A percentile compares a stretch with the other conserved stretches of the same genome.
Conservation (phyloP, 1,140 invertebrate species). For the Dendroctonus valens region DNA sequence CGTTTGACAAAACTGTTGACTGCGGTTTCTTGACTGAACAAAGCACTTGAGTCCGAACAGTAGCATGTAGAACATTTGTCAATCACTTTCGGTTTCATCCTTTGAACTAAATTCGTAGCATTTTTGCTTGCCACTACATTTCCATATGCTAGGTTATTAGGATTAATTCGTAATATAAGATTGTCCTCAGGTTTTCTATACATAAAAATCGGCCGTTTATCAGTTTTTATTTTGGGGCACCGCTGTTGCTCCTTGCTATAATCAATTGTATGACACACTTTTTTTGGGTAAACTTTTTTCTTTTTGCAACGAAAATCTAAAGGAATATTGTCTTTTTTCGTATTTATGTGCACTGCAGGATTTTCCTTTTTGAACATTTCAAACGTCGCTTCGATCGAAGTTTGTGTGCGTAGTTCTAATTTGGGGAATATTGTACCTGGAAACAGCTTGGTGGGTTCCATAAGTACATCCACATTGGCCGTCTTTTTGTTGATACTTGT, state of each 20-base stretch:
- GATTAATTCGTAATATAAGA: slow-evolving; percentile 37
- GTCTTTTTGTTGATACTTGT: slow-evolving; percentile 51
- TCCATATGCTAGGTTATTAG: slow-evolving; percentile 28
- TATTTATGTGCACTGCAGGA: neutral
- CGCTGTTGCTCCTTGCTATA: slow-evolving; percentile 39
- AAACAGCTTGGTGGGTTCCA: slow-evolving; percentile 63
- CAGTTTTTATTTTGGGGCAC: slow-evolving; percentile 18
- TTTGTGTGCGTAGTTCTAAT: slow-evolving; percentile 59
- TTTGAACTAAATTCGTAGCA: slow-evolving; percentile 2
- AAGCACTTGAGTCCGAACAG: neutral
- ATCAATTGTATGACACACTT: slow-evolving; percentile 45
- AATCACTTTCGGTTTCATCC: slow-evolving; percentile 10
- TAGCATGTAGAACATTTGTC: slow-evolving; percentile 1
- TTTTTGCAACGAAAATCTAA: neutral
- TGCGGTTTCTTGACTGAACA: neutral
- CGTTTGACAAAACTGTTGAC: slow-evolving; percentile 12
- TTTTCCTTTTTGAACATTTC: neutral
- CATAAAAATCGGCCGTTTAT: slow-evolving; percentile 39
- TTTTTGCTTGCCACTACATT: slow-evolving; percentile 6
- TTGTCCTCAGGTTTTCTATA: slow-evolving; percentile 41
- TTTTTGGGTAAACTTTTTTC: slow-evolving; percentile 12
- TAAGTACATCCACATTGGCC: slow-evolving; percentile 64
- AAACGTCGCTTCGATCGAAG: slow-evolving; percentile 54
- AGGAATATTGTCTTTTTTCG: neutral
- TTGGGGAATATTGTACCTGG: slow-evolving; percentile 63